Percentiles rank a stretch among this genome's conserved stretches.
phyloP scores from a whole-genome alignment of 2,888 invertebrate genomes.

The Pseudoips prasinana region DNA sequence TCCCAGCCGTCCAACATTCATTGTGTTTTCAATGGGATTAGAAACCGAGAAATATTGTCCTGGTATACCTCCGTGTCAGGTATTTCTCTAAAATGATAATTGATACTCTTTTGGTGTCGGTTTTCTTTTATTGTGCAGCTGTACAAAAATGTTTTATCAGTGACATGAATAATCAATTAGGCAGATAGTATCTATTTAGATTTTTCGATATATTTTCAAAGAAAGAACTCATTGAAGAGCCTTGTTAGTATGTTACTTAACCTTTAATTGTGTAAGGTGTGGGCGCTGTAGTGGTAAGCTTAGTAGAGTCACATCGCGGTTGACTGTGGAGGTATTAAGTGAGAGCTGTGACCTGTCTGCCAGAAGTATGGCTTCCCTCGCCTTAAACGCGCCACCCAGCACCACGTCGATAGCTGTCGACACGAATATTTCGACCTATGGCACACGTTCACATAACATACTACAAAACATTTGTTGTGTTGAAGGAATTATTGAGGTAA shows the following conservation, averaged over 20 bases:
- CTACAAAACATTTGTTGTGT: slow-evolving; percentile 77
- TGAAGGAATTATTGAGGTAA: slow-evolving; percentile 74
- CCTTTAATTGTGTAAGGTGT: slow-evolving; percentile 52
- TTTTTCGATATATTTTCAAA: background rate
- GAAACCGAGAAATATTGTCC: slow-evolving; percentile 66
- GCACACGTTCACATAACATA: slow-evolving; percentile 39
- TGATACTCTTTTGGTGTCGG: slow-evolving; percentile 51
- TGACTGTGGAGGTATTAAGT: slow-evolving; percentile 51
- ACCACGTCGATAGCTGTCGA: slow-evolving; percentile 39
- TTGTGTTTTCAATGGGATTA: slow-evolving; percentile 75
- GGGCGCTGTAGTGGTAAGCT: slow-evolving; percentile 46
- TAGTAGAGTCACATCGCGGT: slow-evolving; percentile 55
- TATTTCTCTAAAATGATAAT: slow-evolving; percentile 57
- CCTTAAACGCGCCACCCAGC: slow-evolving; percentile 45
- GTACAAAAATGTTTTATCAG: slow-evolving; percentile 37
- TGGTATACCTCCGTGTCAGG: slow-evolving; percentile 54
- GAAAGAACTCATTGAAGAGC: slow-evolving; percentile 2
- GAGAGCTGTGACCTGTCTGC: slow-evolving; percentile 55
- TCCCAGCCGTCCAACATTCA: slow-evolving; percentile 55
- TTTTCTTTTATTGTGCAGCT: slow-evolving; percentile 48
- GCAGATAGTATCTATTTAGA: background rate
- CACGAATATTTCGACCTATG: slow-evolving; percentile 44
- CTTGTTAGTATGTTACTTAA: slow-evolving; percentile 33
- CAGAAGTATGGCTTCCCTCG: slow-evolving; percentile 62
- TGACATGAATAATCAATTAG: slow-evolving; percentile 14